Base-by-base conservation (phyloP, 2,888 invertebrate species). In the Lumbricus terrestris region DNA sequence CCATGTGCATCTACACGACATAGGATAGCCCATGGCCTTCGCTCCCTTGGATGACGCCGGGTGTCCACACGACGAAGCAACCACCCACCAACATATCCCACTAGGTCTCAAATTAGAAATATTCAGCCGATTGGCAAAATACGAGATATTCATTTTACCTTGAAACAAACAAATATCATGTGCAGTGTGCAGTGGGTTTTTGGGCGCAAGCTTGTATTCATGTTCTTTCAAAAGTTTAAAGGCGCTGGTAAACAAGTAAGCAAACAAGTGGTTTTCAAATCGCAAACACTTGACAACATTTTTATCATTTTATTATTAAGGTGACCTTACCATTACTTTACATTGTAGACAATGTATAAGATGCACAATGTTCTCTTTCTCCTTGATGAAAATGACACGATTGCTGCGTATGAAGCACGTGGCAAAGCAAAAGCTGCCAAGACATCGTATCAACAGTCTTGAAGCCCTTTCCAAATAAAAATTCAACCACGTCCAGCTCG, bases 371-470 rank as follows among this genome's bases (percentile, higher is more conserved):
- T 98, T 6, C 94, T 96, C 90, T 98, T 96, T 94, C 95, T 99
- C 89, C 95, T 96, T 47, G 98, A 98, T 95, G 95, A 96, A 0
- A 96, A 97, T 92, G 98, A 99, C 94, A 97, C 98, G 0, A 97
- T 98, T 0, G 96, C 96, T 91, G 96, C 96, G 0, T 98, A 95
- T 92, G 95, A 95, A 93, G 93, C 93, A 89, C 92, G 92, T 90
- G 98, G 95, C 97, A 92, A 93, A 69, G 92, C 90, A 89, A 93
- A 93, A 90, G n/a, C 69, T 29, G 29, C 47, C 34, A 40, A 88
- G 33, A 47, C 82, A 29, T 40, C 96, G 91, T 97, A 97, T 93
- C 97, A 97, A 93, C 96, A 97, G 97, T 20, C 96, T 97, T 94
- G 96, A 97, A 93, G 97, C 97, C 0, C 95, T 98, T 23, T 94